Conservation (phyloP, 2,113 vertebrate genomes). For the Neopipo cinnamomea region DNA sequence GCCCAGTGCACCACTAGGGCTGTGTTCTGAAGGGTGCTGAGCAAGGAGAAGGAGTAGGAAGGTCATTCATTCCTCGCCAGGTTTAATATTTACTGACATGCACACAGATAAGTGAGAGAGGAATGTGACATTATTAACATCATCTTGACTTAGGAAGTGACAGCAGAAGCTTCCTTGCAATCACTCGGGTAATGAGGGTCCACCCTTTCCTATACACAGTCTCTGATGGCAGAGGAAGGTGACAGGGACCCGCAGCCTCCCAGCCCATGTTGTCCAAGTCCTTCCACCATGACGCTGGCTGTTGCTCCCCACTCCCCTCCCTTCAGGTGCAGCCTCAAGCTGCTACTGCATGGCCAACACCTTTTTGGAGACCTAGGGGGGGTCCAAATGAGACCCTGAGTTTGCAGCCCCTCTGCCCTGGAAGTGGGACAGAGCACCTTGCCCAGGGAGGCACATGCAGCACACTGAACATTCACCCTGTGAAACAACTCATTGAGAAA, state of each 20-base stretch:
- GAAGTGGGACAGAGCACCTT: not conserved
- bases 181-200: not conserved
- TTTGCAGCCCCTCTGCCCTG: not conserved
- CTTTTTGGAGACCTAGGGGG: not conserved
- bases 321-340: not conserved
- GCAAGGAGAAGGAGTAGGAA: not conserved
- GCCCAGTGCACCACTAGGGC: not conserved
- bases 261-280: not conserved
- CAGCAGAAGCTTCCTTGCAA: not conserved
- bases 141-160: not conserved
- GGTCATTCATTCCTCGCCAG: not conserved
- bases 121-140: conserved; percentile 7
- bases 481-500: not conserved
- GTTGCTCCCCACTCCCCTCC: accelerated
- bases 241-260: not conserved
- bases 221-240: conserved; percentile 12
- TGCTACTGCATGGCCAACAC: not conserved
- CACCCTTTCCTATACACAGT: conserved; percentile 15
- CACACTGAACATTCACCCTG: accelerated
- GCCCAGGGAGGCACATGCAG: not conserved
- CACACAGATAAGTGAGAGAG: not conserved
- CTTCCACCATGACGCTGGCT: accelerated
- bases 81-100: not conserved
- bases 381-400: not conserved
- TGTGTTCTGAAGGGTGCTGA: not conserved